These are phyloP conservation scores for Xenentodon cancila DNA, from an alignment of 2,797 vertebrate species.

Conservation along the genomic window DNA sequence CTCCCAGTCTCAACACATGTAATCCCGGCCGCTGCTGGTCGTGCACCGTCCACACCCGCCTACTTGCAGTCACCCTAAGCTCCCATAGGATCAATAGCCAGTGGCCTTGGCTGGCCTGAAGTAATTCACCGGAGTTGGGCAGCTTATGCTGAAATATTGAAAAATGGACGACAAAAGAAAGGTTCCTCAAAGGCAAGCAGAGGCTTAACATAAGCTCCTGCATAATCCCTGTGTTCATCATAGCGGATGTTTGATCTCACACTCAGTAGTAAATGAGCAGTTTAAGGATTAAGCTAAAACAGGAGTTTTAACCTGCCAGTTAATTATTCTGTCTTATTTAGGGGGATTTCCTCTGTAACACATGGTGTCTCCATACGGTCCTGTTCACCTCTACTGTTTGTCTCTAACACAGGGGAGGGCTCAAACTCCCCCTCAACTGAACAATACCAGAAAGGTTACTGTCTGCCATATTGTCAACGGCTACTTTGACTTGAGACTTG, in stretches of 20 bases:
- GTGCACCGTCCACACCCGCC: constrained; percentile 13
- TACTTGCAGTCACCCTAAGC: constrained; percentile 19
- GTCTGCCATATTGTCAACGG: no score
- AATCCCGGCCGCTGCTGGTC: constrained; percentile 18
- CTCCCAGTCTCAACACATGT: constrained; percentile 20
- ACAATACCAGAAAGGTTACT: no score
- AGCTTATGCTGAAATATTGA: constrained; percentile 40
- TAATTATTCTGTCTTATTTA: constrained; percentile 36
- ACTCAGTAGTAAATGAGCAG: constrained; percentile 49
- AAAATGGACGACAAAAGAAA: constrained; percentile 58
- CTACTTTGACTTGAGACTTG: no score
- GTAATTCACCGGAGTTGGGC: constrained; percentile 48
- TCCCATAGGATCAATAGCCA: constrained; percentile 68
- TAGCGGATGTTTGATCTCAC: constrained; percentile 61
- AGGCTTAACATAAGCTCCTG: constrained; percentile 55
- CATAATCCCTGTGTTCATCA: constrained; percentile 64
- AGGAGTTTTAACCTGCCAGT: constrained; percentile 46
- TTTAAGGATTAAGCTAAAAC: constrained; percentile 38
- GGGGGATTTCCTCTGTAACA: constrained; percentile 33
- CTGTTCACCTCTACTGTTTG: constrained; percentile 6
- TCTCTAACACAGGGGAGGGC: no score
- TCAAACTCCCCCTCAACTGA: no score
- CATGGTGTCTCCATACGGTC: constrained; percentile 37
- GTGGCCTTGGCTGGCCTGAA: constrained; percentile 50
- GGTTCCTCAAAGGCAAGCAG: constrained; percentile 61